phyloP scores from a whole-genome alignment of 2,113 vertebrate species.

The Callipepla californica region DNA sequence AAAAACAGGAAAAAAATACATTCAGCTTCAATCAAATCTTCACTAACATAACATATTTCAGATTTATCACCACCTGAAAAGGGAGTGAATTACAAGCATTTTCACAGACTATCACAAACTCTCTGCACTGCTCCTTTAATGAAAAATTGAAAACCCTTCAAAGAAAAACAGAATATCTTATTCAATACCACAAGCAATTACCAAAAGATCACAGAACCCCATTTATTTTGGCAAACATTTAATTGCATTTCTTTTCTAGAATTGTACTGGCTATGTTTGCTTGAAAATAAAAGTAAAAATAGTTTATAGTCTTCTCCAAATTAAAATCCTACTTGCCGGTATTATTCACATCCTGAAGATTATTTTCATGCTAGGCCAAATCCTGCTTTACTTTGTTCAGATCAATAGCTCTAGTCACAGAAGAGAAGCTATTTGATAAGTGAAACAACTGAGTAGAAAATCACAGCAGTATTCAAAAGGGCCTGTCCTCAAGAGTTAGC shows the following conservation, averaged over 20 bases:
- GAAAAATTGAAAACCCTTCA: not conserved
- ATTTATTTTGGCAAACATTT: not conserved
- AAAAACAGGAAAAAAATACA: not conserved
- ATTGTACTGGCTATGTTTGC: not conserved
- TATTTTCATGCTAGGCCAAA: not conserved
- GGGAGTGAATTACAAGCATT: not conserved
- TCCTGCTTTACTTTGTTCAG: not conserved
- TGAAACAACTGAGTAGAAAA: not conserved
- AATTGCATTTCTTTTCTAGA: not conserved
- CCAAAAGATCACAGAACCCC: not conserved
- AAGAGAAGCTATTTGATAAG: not conserved
- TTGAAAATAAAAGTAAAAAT: not conserved
- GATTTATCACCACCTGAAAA: not conserved
- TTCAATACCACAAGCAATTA: not conserved
- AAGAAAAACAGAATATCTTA: not conserved
- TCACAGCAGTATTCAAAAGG: not conserved
- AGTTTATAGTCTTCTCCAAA: not conserved
- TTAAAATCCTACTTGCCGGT: not conserved
- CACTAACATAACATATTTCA: not conserved
- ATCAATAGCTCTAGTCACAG: not conserved
- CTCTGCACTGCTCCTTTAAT: not conserved
- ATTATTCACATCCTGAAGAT: not conserved
- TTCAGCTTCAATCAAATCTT: not conserved
- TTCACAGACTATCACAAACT: not conserved
- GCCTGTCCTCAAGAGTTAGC: not conserved